Conservation (phyloP, 2,113 vertebrate species). For the Parotia lawesii region DNA sequence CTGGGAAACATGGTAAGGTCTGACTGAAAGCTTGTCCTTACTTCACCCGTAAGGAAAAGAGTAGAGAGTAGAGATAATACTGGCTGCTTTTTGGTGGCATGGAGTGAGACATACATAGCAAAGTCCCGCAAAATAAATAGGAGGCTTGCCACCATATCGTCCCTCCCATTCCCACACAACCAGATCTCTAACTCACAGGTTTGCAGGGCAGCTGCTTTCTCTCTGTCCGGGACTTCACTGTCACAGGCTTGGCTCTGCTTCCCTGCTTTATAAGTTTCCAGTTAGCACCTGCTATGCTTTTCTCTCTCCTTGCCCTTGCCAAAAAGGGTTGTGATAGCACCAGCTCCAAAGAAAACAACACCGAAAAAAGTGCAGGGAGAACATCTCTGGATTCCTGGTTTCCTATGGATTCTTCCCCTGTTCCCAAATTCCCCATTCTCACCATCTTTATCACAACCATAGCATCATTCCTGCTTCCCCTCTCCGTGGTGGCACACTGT, state of each 20-base stretch:
- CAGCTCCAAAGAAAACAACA: background rate
- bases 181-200: background rate
- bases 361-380: background rate
- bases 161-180: background rate
- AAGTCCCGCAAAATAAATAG: background rate
- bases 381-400: background rate
- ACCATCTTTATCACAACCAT: background rate
- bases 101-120: background rate
- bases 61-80: background rate
- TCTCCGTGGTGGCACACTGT: fast-evolving
- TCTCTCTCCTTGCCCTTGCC: background rate
- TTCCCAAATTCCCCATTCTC: background rate
- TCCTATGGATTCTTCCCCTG: background rate
- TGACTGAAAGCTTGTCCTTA: constrained; percentile 44
- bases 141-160: background rate
- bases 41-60: constrained; percentile 20
- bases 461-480: background rate
- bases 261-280: background rate
- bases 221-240: background rate
- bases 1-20: background rate
- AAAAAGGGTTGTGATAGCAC: background rate
- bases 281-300: background rate
- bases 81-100: background rate
- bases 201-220: background rate
- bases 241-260: background rate